Percentiles rank a stretch among this genome's conserved stretches.
Evolutionary conservation across 2,113 vertebrate genomes (phyloP).

Genomic region (Prinia subflava): DNA sequence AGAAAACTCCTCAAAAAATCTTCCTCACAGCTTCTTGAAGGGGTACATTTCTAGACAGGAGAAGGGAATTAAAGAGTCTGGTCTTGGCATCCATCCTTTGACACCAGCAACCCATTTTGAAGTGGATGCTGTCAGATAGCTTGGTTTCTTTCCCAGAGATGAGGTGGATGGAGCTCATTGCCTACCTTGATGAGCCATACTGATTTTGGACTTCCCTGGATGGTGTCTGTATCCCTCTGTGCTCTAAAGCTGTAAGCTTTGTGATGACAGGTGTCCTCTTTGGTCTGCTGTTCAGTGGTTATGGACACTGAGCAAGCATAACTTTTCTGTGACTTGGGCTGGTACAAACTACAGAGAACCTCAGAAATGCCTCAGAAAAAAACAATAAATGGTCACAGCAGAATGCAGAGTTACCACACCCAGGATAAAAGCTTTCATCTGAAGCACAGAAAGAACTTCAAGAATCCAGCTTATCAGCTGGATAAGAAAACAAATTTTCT

Average conservation of each 20-base stretch:
- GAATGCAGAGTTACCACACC: background rate
- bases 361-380: background rate
- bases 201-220: background rate
- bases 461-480: background rate
- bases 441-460: background rate
- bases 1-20: background rate
- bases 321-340: background rate
- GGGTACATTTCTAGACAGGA: background rate
- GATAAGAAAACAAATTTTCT: background rate
- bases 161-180: background rate
- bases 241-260: background rate
- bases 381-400: background rate
- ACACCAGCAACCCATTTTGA: background rate
- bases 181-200: background rate
- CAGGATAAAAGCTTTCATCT: background rate
- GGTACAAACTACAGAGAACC: background rate
- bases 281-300: background rate
- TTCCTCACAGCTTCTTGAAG: background rate
- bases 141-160: background rate
- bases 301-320: background rate
- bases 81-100: background rate
- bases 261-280: background rate
- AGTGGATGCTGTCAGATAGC: background rate
- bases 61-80: background rate
- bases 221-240: background rate